Base-by-base conservation (phyloP, 2,797 vertebrate species). In the Brotula barbata region DNA sequence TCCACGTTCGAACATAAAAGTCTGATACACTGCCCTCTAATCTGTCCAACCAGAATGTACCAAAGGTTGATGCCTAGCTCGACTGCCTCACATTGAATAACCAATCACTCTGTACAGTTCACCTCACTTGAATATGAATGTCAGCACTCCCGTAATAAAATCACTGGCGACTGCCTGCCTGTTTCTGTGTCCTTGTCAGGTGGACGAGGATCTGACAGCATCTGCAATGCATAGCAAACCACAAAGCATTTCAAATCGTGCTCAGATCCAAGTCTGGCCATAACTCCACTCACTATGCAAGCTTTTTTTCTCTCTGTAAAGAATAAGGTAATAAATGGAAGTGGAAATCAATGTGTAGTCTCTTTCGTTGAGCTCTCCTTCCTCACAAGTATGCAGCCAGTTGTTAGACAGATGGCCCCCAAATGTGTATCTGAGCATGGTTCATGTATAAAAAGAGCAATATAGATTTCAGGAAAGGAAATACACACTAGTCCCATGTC, bases 41-140 rank as follows among this genome's bases (percentile, higher is more conserved):
- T 82, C 72, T 75, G 62, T 79, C 91, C 91, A 89, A 93, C 92
- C 92, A 92, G 90, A 93, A 92, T 90, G 92, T 94, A 95, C 92
- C 93, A 94, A 95, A 94, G 90, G 70, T 74, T 54, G 53, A 53
- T 59, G 78, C 75, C 75, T 65, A n/a, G 57, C 34, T 9, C 0
- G 48, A 47, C 66, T 41, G 54, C 57, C 67, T 64, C 68, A 64
- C 61, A n/a, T 42, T 42, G 5, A 43, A 44, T 50, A 46, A 40
- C 12, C n/a, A 11, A 28, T 22, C 41, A 31, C 54, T 70, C 56
- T 78, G 73, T 78, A 75, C 53, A 64, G 62, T 52, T 50, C 64
- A 59, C 58, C 64, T 80, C 72, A 82, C 62, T 73, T 76, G 39
- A 64, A 72, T 68, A 65, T 61, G 66, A 81, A 75, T 76, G 61